These are phyloP conservation scores for Trimorus sp. DNA, from an alignment of 2,888 invertebrate genomes.

Conservation along the genomic window DNA sequence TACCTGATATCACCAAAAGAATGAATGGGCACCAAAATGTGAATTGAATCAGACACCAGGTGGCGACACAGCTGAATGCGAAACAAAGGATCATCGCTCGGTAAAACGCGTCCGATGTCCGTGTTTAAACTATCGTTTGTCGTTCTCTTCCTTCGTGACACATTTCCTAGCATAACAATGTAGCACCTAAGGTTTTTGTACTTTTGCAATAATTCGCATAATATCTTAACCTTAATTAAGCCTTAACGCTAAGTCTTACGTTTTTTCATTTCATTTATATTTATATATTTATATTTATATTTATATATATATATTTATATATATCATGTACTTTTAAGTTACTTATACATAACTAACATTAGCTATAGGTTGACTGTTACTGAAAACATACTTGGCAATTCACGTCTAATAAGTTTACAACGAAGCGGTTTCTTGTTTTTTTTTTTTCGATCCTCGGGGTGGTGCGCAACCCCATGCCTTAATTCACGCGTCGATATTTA, in stretches of 20 bases:
- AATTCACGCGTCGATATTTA: conserved; percentile 66
- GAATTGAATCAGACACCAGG: too few relatives aligned
- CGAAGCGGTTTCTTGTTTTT: conserved; percentile 74
- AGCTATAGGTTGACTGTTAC: conserved; percentile 76
- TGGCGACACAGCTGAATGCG: not conserved
- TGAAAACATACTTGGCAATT: conserved; percentile 81
- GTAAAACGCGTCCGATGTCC: conserved; percentile 61
- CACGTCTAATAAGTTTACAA: conserved; percentile 81
- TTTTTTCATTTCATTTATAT: conserved; percentile 44
- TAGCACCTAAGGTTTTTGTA: conserved; percentile 82
- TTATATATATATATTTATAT: conserved; percentile 62
- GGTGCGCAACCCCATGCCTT: conserved; percentile 66
- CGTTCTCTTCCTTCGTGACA: conserved; percentile 55
- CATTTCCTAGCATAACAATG: conserved; percentile 79
- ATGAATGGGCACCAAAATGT: too few relatives aligned
- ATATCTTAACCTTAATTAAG: conserved; percentile 76
- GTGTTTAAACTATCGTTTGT: conserved; percentile 38
- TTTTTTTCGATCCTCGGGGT: conserved; percentile 65
- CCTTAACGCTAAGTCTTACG: conserved; percentile 70
- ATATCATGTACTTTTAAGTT: conserved; percentile 72
- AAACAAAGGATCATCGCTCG: conserved; percentile 54
- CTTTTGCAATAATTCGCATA: conserved; percentile 81
- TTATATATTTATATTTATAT: conserved; percentile 43
- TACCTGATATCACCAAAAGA: too few relatives aligned
- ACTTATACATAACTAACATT: conserved; percentile 73